Percentiles rank a stretch among this genome's conserved stretches.
Conservation (phyloP, 1,140 invertebrate species). For the Trichoplusia ni region DNA sequence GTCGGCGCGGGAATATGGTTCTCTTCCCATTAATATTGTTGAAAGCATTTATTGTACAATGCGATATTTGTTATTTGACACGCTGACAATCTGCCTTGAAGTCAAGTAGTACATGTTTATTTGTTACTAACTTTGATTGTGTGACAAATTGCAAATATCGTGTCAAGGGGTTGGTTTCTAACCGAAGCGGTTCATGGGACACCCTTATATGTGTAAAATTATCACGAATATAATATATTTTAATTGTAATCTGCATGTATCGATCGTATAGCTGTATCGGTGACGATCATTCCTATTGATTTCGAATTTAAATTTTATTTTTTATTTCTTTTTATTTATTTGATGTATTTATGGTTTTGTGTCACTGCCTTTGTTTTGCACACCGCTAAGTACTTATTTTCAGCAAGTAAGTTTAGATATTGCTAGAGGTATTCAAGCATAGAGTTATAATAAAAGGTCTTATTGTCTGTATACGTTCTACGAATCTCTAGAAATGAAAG, state of each 20-base stretch:
- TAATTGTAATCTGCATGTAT: constrained; percentile 60
- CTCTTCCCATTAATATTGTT: constrained; percentile 44
- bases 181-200: constrained; percentile 59
- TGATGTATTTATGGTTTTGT: constrained; percentile 29
- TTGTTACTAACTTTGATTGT: constrained; percentile 20
- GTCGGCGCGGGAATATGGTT: constrained; percentile 45
- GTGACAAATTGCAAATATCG: constrained; percentile 30
- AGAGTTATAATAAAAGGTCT: too few relatives aligned
- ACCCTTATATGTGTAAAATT: constrained; percentile 39
- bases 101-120: neutral
- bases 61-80: constrained; percentile 9
- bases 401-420: too few relatives aligned
- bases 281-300: constrained; percentile 66
- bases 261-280: constrained; percentile 49
- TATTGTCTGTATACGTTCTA: too few relatives aligned
- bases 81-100: neutral
- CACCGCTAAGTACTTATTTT: constrained; percentile 2
- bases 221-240: constrained; percentile 22
- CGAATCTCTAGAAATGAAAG: too few relatives aligned
- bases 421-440: too few relatives aligned
- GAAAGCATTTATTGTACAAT: constrained; percentile 49
- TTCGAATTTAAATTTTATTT: constrained; percentile 65
- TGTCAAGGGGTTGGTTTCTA: constrained; percentile 49
- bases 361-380: constrained; percentile 37
- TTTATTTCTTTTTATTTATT: constrained; percentile 42